A percentile compares a stretch with the other conserved stretches of the same genome.
These are phyloP conservation scores for Allacma fusca DNA, from an alignment of 2,888 invertebrate species.

Conservation along the genomic window DNA sequence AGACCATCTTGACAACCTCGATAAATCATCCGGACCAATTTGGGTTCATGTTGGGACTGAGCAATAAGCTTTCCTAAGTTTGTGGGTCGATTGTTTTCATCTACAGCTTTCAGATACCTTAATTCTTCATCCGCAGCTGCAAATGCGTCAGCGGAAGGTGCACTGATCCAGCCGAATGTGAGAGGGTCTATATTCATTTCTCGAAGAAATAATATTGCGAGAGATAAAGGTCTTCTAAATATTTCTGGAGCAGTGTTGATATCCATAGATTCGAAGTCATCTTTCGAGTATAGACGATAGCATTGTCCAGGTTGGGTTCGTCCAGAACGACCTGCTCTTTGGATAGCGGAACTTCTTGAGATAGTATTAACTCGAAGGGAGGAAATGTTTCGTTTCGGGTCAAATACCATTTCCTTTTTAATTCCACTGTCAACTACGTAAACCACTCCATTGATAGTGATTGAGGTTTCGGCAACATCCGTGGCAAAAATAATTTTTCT, in stretches of 20 bases:
- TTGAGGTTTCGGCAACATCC: constrained; percentile 64
- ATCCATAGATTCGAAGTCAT: constrained; percentile 62
- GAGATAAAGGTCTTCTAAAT: constrained; percentile 54
- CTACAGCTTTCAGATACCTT: constrained; percentile 17
- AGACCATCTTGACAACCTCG: constrained; percentile 27
- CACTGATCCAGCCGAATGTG: constrained; percentile 62
- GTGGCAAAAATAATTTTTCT: constrained; percentile 63
- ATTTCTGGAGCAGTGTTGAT: constrained; percentile 63
- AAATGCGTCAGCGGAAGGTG: too few species aligned
- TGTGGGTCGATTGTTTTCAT: constrained; percentile 42
- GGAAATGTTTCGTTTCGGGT: constrained; percentile 58
- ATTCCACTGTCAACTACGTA: constrained; percentile 65
- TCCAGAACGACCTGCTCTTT: constrained; percentile 65
- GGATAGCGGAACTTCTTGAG: constrained; percentile 63
- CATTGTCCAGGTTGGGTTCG: constrained; percentile 64
- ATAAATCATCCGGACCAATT: constrained; percentile 36
- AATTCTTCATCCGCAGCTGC: constrained; percentile 46
- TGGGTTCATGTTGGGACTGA: constrained; percentile 36
- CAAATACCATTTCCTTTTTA: constrained; percentile 64
- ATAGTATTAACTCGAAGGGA: constrained; percentile 33
- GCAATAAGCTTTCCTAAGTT: constrained; percentile 29
- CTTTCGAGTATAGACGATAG: constrained; percentile 63
- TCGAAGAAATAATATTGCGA: constrained; percentile 39
- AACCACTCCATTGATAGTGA: constrained; percentile 64
- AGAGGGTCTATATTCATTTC: constrained; percentile 60